Evolutionary conservation across 2,797 vertebrate genomes (phyloP), one percentile per base, ranked within the genome.

Genomic region (Phalloptychus januarius): DNA sequence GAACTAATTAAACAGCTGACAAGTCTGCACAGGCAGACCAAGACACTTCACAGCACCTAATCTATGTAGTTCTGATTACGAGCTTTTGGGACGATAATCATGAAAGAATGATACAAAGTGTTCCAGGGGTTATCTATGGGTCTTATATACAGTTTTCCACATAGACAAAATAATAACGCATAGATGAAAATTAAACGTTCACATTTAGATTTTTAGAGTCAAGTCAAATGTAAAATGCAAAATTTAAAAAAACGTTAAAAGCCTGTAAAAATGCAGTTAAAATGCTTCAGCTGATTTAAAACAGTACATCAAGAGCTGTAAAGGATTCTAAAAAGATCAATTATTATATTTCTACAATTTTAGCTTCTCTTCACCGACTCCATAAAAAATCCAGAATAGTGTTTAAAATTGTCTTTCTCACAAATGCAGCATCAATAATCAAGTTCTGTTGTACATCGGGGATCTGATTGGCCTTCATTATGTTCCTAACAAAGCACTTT

Each of bases 1-100:
- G 36, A 31, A 18, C 18, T 52, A 54, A 74, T 72, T 69, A 80
- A 82, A 80, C 18, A 40, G 13, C 54, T 86, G 78, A 80, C 56
- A 80, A 71, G 65, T 82, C 50, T 71, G 38, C 72, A 72, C 63
- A 72, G 76, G 40, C 16, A 65, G 28, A 74, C 67, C 40, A 74
- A 74, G 31, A 71, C 46, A 72, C 70, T 73, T 78, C 28, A 48
- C 72, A 46, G 25, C 11, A n/a, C 38, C 33, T 50, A 76, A 33
- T 75, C 65, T 13, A n/a, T 0, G 20, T 54, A 31, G 52, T 72
- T 25, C 65, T 67, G 7, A 81, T 77, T 75, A 72, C 71, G 42
- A 79, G 20, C 5, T 44, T 79, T 67, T 65, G 50, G 46, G 40
- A 77, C 20, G 28, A 63, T 65, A 18, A 71, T n/a, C 8, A 69